A percentile compares a stretch with the other conserved stretches of the same genome.
These are phyloP conservation scores for Crossocerus cetratus DNA, from an alignment of 2,888 invertebrate species.

Conservation along the genomic window DNA sequence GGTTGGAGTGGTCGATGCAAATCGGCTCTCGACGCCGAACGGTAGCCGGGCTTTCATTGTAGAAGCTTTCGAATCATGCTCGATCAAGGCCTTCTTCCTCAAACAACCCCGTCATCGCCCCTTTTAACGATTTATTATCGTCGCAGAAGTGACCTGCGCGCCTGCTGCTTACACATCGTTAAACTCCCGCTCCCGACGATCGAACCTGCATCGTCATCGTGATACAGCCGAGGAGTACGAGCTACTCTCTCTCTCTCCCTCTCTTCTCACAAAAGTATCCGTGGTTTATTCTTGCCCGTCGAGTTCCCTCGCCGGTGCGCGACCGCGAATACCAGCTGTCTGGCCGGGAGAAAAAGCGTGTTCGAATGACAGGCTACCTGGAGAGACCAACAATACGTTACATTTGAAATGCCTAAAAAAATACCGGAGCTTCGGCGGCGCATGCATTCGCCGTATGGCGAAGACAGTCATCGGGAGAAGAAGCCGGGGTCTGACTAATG, in stretches of 20 bases:
- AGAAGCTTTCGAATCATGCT: conserved; percentile 46
- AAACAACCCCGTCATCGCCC: conserved; percentile 55
- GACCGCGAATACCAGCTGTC: conserved; percentile 49
- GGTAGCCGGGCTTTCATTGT: conserved; percentile 45
- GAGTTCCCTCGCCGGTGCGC: neutral
- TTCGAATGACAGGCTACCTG: conserved; percentile 5
- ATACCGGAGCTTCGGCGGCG: conserved; percentile 7
- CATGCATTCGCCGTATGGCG: conserved; percentile 34
- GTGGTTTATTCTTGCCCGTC: conserved; percentile 13
- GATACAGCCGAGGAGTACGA: conserved; percentile 46
- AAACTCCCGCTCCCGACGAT: conserved; percentile 34
- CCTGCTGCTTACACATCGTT: conserved; percentile 47
- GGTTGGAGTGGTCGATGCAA: conserved; percentile 17
- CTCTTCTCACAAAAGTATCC: conserved; percentile 4
- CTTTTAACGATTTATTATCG: conserved; percentile 56
- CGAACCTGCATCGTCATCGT: conserved; percentile 51
- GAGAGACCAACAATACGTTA: neutral
- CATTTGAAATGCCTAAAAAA: conserved; percentile 16
- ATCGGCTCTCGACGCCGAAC: conserved; percentile 37
- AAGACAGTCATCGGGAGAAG: conserved; percentile 24
- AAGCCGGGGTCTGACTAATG: conserved; percentile 52
- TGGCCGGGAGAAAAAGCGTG: neutral
- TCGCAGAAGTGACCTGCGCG: conserved; percentile 37
- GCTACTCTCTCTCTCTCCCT: too few relatives aligned
- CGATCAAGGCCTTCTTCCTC: conserved; percentile 45